Evolutionary conservation across 2,797 vertebrate species (phyloP).

Genomic region (Anomalospiza imberbis): DNA sequence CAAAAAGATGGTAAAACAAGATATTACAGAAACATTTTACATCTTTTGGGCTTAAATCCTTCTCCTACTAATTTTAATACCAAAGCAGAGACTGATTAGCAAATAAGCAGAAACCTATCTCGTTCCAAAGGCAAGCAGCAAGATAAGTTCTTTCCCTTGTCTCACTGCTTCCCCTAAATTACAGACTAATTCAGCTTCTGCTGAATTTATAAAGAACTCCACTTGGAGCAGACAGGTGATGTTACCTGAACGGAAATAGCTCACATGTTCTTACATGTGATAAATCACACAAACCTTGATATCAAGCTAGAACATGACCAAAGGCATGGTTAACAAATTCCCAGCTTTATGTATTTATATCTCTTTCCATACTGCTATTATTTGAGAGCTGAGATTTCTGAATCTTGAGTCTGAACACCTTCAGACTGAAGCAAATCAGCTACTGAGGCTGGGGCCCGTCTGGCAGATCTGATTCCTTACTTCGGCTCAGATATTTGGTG

Average conservation of each 20-base stretch:
- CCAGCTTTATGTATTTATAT: background rate
- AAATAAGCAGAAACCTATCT: background rate
- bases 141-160: background rate
- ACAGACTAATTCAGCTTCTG: background rate
- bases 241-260: background rate
- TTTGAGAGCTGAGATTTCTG: background rate
- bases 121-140: background rate
- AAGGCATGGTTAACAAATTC: background rate
- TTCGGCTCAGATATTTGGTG: background rate
- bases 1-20: background rate
- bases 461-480: background rate
- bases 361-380: background rate
- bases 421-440: background rate
- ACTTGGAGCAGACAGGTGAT: background rate
- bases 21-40: background rate
- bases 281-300: background rate
- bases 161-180: background rate
- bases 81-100: background rate
- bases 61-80: background rate
- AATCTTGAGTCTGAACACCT: background rate
- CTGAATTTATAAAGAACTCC: background rate
- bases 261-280: background rate
- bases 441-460: background rate
- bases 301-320: background rate
- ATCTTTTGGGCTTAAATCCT: background rate